Conservation (phyloP, 2,797 vertebrate genomes). For the Pogonophryne albipinna region DNA sequence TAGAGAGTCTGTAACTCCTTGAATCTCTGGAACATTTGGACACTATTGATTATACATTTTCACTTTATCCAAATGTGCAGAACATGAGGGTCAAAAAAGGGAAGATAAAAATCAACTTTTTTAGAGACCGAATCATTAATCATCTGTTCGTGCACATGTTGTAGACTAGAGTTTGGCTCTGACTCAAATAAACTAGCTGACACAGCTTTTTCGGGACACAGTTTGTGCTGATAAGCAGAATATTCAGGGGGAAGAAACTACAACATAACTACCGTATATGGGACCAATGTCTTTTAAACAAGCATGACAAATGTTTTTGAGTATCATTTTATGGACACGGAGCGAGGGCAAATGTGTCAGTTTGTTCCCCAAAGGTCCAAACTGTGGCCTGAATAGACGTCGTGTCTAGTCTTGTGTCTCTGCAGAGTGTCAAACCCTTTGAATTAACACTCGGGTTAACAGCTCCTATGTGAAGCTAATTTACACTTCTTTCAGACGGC, state of each 20-base stretch:
- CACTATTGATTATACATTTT: constrained; percentile 23
- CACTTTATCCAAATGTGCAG: constrained; percentile 20
- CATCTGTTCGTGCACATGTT: neutral
- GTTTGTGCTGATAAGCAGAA: constrained; percentile 19
- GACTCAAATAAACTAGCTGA: constrained; percentile 7
- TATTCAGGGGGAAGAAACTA: constrained; percentile 8
- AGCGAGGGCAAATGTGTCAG: neutral
- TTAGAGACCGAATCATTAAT: neutral
- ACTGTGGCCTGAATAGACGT: neutral
- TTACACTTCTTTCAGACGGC: neutral
- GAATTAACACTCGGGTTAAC: constrained; percentile 5
- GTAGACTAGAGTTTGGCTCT: neutral
- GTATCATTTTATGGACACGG: neutral
- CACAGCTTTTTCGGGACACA: constrained; percentile 7
- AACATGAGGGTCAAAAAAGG: constrained; percentile 12
- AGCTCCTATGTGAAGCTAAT: neutral
- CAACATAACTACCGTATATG: neutral
- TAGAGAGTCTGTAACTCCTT: neutral
- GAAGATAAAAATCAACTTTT: constrained; percentile 6
- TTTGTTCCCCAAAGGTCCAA: neutral
- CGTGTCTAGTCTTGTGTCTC: neutral
- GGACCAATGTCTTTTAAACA: neutral
- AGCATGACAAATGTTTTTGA: neutral
- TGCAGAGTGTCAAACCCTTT: constrained; percentile 4
- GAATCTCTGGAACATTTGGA: no score